Conservation (phyloP, 2,888 invertebrate genomes). For the Torymus tubicola region DNA sequence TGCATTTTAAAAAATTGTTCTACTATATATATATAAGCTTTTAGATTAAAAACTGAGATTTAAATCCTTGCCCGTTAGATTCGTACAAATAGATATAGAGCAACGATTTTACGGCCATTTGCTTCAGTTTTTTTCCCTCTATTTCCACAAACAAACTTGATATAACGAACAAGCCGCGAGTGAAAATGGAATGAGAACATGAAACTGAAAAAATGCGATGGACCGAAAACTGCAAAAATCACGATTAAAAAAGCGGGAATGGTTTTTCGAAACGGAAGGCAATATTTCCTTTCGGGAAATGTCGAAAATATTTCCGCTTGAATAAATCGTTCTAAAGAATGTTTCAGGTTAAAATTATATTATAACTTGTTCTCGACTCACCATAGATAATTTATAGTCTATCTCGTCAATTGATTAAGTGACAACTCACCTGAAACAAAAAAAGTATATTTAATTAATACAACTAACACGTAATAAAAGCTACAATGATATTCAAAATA, state of each 20-base stretch:
- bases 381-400: too few relatives aligned
- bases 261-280: neutral
- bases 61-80: neutral
- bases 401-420: too few relatives aligned
- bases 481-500: too few relatives aligned
- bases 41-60: constrained; percentile 10
- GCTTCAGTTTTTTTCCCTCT: neutral
- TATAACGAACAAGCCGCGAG: neutral
- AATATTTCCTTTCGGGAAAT: too few relatives aligned
- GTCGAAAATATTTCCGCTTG: too few relatives aligned
- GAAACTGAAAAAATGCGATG: constrained; percentile 1
- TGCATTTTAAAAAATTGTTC: too few relatives aligned
- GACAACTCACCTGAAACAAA: too few relatives aligned
- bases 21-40: neutral
- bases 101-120: constrained; percentile 13
- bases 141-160: constrained; percentile 6
- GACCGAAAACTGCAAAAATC: neutral
- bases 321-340: too few relatives aligned
- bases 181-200: neutral
- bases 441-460: too few relatives aligned
- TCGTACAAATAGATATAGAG: constrained; percentile 22
- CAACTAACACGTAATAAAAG: too few relatives aligned
- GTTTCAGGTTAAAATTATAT: too few relatives aligned
- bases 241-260: neutral
- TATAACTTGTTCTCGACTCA: too few relatives aligned